These are phyloP conservation scores for Apamea sordens DNA, from an alignment of 2,888 invertebrate species.

Conservation along the genomic window DNA sequence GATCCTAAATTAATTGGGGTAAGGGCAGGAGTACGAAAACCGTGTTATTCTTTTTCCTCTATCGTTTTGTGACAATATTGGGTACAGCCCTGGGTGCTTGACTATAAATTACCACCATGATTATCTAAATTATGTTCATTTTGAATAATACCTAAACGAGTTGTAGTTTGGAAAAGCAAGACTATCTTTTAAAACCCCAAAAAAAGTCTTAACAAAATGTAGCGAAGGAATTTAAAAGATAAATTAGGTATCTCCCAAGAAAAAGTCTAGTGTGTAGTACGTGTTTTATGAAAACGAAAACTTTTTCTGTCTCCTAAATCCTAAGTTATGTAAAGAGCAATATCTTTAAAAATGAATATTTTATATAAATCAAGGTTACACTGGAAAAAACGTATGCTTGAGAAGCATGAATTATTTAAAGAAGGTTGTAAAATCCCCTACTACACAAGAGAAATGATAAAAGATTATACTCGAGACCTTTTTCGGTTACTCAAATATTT, in stretches of 20 bases:
- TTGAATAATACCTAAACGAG: neutral
- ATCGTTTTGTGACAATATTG: neutral
- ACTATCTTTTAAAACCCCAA: neutral
- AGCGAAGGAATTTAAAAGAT: neutral
- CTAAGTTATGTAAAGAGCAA: conserved; percentile 38
- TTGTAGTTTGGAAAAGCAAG: neutral
- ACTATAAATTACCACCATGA: too few species aligned
- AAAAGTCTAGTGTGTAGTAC: neutral
- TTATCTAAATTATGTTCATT: neutral
- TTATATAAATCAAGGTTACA: conserved; percentile 61
- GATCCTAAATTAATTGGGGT: neutral
- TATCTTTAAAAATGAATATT: conserved; percentile 63
- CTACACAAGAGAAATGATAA: conserved; percentile 3
- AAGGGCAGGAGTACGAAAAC: neutral
- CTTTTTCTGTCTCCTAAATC: conserved; percentile 9
- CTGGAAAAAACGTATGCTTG: conserved; percentile 42
- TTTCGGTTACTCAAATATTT: conserved; percentile 26
- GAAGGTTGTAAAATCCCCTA: conserved; percentile 30
- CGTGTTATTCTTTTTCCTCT: neutral
- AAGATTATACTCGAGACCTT: neutral
- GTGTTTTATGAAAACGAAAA: neutral
- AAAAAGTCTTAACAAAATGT: neutral
- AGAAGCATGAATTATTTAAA: conserved; percentile 59
- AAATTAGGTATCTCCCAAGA: neutral
- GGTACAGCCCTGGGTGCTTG: neutral